Evolutionary conservation across 2,797 vertebrate species (phyloP), one percentile per base, ranked within the genome.

Genomic region (Siniperca scherzeri): DNA sequence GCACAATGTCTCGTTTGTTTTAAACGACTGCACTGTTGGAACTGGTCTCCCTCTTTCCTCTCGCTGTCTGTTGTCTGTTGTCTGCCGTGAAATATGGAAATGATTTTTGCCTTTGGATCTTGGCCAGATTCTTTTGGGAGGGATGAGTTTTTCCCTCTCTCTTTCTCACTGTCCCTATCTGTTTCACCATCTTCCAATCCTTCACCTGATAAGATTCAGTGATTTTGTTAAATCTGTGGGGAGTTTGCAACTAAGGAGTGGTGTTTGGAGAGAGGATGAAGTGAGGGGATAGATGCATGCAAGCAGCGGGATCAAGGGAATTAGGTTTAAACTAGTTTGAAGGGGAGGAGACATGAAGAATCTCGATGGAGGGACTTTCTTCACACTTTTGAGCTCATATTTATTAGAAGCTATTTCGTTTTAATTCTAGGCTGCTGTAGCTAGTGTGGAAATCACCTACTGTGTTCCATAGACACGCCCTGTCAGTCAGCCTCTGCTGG

Each of bases 31-130:
- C 93, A 87, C 91, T 89, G 85, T 92, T 94, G 93, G 93, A 95
- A 87, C 89, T 62, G 84, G 91, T 93, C 91, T 83, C 89, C 74
- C 86, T 92, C 89, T 95, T 91, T 92, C 94, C 86, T 95, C 94
- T 95, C 90, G 84, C 94, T 95, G 94, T 96, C 96, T 95, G 93
- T 94, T 95, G 94, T 96, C 96, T 95, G 93, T 94, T 94, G 93
- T 95, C 93, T 94, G 92, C 92, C 79, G 89, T 90, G 91, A 95
- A 97, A 96, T 96, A 94, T 97, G 96, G 94, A 96, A 96, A 94
- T 94, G 94, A 96, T 96, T 97, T 97, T 95, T 95, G 91, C 91
- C 60, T 88, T 94, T 96, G 96, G 96, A 94, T 81, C 82, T 16
- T 48, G 77, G 93, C 95, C 94, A 92, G 90, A 91, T 86, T 76